Percentiles rank a stretch among this genome's conserved stretches.
Conservation (phyloP, 2,113 vertebrate species). For the Ailurus styani region DNA sequence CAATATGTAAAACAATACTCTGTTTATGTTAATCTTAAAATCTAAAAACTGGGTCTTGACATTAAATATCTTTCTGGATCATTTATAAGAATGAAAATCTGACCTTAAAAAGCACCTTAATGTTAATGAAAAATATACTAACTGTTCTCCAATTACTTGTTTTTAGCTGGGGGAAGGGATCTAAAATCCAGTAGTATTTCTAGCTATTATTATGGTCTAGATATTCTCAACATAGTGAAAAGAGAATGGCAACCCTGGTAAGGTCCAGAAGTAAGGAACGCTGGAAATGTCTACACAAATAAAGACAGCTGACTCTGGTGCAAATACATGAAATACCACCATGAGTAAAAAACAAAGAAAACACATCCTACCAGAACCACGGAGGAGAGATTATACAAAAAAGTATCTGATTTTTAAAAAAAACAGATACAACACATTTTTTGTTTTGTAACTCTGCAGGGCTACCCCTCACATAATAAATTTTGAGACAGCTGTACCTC, state of each 20-base stretch:
- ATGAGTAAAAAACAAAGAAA: background rate
- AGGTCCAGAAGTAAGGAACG: background rate
- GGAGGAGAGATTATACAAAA: background rate
- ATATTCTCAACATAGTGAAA: background rate
- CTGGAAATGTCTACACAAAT: background rate
- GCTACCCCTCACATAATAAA: background rate
- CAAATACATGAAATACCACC: background rate
- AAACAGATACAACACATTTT: background rate
- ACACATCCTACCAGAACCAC: background rate
- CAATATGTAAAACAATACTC: background rate
- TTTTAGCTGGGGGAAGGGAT: background rate
- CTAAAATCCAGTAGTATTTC: background rate
- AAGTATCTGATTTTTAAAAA: background rate
- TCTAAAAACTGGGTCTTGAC: background rate
- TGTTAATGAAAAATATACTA: background rate
- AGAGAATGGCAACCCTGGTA: background rate
- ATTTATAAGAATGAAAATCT: constrained; percentile 12
- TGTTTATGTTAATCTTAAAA: background rate
- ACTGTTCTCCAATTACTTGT: background rate
- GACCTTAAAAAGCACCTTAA: background rate
- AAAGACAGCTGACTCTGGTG: background rate
- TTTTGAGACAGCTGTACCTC: background rate
- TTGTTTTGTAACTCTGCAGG: background rate
- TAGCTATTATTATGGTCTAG: background rate
- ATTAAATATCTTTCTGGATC: constrained; percentile 29